These are phyloP conservation scores for Dicaeum eximium DNA, from an alignment of 2,113 vertebrate genomes.

Conservation along the genomic window DNA sequence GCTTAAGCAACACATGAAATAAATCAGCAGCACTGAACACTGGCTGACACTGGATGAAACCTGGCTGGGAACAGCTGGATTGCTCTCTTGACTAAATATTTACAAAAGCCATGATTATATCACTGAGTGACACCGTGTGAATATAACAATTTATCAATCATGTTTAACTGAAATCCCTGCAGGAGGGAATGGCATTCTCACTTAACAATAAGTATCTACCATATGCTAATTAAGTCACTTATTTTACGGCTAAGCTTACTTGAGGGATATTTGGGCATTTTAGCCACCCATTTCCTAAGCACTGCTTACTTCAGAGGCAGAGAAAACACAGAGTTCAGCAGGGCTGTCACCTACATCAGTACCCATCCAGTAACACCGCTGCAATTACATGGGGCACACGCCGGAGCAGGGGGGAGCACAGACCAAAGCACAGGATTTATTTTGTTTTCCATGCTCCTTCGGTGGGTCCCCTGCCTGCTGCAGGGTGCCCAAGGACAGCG, in stretches of 20 bases:
- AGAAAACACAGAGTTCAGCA: neutral
- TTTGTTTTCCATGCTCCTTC: neutral
- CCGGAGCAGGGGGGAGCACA: fast-evolving
- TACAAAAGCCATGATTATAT: conserved; percentile 81
- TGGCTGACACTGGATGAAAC: conserved; percentile 74
- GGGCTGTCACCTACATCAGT: neutral
- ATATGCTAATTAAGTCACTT: conserved; percentile 73
- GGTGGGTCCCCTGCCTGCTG: fast-evolving
- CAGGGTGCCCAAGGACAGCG: fast-evolving
- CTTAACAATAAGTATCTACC: conserved; percentile 74
- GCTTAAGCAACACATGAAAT: conserved; percentile 73
- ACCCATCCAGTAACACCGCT: neutral
- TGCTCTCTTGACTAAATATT: conserved; percentile 84
- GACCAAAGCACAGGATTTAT: neutral
- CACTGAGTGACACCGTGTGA: conserved; percentile 74
- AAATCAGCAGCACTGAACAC: conserved; percentile 72
- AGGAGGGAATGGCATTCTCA: conserved; percentile 69
- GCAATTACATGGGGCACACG: neutral
- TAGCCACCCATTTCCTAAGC: conserved; percentile 32
- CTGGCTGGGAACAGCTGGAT: conserved; percentile 82
- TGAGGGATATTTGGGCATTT: conserved; percentile 43
- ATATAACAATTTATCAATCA: conserved; percentile 83
- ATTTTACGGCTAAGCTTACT: conserved; percentile 63
- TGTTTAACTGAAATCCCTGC: conserved; percentile 73
- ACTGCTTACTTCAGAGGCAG: neutral